phyloP scores from a whole-genome alignment of 2,797 vertebrate genomes.

The Arremon brunneinucha region DNA sequence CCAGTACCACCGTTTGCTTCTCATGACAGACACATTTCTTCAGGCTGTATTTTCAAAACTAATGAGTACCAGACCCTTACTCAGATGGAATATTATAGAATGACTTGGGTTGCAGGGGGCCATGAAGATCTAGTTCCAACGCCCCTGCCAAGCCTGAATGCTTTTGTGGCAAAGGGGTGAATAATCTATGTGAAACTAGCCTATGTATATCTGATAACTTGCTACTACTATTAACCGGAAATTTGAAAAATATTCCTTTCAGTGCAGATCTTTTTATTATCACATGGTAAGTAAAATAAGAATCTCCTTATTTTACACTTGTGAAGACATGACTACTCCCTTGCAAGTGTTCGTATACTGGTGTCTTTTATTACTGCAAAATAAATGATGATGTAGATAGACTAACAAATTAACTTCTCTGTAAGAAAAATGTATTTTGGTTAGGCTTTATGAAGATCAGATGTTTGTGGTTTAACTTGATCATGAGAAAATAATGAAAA shows the following conservation, averaged over 20 bases:
- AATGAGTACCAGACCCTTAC: neutral
- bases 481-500: neutral
- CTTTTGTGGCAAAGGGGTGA: neutral
- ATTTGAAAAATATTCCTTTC: neutral
- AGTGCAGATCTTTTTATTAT: neutral
- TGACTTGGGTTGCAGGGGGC: neutral
- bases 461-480: neutral
- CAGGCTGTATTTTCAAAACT: neutral
- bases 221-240: neutral
- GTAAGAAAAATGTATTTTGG: neutral
- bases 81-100: neutral
- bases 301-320: neutral
- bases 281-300: neutral
- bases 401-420: neutral
- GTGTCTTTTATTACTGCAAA: neutral
- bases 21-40: neutral
- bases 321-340: neutral
- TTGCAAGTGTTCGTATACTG: neutral
- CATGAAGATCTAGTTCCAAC: neutral
- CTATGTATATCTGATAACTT: neutral
- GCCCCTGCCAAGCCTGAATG: neutral
- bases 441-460: neutral
- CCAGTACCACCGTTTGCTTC: neutral
- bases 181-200: neutral
- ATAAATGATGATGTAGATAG: accelerated